Evolutionary conservation across 2,797 vertebrate species (phyloP).

Genomic region (Gobionotothen gibberifrons): DNA sequence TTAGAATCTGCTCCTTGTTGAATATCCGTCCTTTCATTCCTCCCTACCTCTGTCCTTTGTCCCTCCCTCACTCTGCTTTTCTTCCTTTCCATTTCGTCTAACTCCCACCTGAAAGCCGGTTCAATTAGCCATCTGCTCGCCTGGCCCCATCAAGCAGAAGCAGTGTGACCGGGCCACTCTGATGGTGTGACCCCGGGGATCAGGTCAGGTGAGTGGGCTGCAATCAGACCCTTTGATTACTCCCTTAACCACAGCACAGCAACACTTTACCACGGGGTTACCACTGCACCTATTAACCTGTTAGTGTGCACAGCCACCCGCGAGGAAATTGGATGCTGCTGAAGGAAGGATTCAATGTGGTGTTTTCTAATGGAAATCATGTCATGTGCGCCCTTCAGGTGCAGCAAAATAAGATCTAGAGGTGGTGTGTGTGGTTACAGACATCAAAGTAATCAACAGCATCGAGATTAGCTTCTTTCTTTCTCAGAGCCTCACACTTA

Average conservation of each 20-base stretch:
- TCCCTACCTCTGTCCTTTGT: slow-evolving; percentile 25
- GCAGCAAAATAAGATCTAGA: slow-evolving; percentile 34
- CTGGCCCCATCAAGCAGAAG: slow-evolving; percentile 20
- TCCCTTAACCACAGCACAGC: slow-evolving; percentile 67
- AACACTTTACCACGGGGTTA: slow-evolving; percentile 63
- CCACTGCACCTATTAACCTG: slow-evolving; percentile 68
- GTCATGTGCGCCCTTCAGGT: slow-evolving; percentile 45
- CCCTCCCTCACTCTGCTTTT: slow-evolving; percentile 26
- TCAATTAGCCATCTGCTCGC: slow-evolving; percentile 69
- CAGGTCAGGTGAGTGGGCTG: slow-evolving; percentile 62
- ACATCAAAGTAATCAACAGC: slow-evolving; percentile 35
- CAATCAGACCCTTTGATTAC: slow-evolving; percentile 75
- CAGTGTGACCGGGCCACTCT: slow-evolving; percentile 25
- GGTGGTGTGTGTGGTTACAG: slow-evolving; percentile 2
- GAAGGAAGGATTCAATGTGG: slow-evolving; percentile 47
- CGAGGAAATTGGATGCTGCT: slow-evolving; percentile 64
- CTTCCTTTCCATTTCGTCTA: slow-evolving; percentile 28
- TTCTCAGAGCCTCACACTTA: slow-evolving; percentile 53
- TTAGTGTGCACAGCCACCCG: slow-evolving; percentile 28
- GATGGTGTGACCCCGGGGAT: slow-evolving; percentile 61
- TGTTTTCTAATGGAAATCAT: slow-evolving; percentile 55
- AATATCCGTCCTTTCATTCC: background rate
- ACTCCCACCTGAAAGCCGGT: slow-evolving; percentile 44
- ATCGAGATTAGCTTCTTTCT: slow-evolving; percentile 35
- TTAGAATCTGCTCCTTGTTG: slow-evolving; percentile 25